These are phyloP conservation scores for Agrochola circellaris DNA, from an alignment of 2,888 invertebrate genomes.

Conservation along the genomic window DNA sequence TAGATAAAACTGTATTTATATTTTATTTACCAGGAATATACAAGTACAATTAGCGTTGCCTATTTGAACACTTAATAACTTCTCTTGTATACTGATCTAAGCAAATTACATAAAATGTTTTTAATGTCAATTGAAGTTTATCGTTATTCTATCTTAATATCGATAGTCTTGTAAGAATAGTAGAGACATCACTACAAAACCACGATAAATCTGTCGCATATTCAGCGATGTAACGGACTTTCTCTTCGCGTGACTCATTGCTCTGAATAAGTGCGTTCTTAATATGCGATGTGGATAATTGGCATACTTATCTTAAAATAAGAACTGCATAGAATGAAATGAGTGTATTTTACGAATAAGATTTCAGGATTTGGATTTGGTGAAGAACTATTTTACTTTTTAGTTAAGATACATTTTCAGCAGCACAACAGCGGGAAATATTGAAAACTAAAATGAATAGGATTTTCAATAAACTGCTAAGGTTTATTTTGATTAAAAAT, in stretches of 20 bases:
- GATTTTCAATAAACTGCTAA: background rate
- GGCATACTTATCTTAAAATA: slow-evolving; percentile 87
- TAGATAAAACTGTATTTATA: background rate
- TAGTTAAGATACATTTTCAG: background rate
- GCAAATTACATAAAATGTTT: background rate
- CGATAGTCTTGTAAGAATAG: slow-evolving; percentile 55
- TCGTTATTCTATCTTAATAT: slow-evolving; percentile 38
- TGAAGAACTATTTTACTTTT: background rate
- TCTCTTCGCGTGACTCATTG: slow-evolving; percentile 89
- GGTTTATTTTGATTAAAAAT: background rate
- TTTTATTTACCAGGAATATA: background rate
- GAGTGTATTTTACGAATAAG: slow-evolving; percentile 13
- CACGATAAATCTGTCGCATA: slow-evolving; percentile 90
- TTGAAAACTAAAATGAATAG: background rate
- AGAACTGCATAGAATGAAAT: slow-evolving; percentile 63
- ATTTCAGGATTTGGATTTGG: slow-evolving; percentile 17
- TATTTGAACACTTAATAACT: background rate
- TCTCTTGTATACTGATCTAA: background rate
- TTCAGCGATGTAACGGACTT: slow-evolving; percentile 90
- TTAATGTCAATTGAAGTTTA: background rate
- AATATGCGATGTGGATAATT: slow-evolving; percentile 89
- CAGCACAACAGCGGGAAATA: background rate
- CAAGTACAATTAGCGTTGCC: background rate
- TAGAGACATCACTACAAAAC: slow-evolving; percentile 78
- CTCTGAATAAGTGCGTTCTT: slow-evolving; percentile 88